These are phyloP conservation scores for Peucedramus taeniatus DNA, from an alignment of 2,113 vertebrate species.

Conservation along the genomic window DNA sequence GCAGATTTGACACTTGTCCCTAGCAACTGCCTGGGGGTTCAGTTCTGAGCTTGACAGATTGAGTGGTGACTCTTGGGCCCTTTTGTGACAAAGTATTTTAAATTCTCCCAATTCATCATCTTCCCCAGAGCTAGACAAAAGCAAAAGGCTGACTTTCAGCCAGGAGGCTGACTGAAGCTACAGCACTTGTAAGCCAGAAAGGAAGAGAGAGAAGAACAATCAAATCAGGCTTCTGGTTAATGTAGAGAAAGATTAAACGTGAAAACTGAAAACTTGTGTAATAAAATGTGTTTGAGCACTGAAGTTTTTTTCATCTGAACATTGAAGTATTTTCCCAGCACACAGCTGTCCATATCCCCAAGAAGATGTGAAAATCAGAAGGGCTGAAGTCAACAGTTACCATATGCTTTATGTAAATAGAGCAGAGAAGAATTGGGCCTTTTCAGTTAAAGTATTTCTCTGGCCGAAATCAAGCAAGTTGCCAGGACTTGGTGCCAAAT, in stretches of 20 bases:
- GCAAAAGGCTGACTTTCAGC: background rate
- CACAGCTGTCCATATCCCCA: background rate
- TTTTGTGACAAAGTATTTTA: constrained; percentile 3
- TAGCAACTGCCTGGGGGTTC: background rate
- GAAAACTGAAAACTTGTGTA: background rate
- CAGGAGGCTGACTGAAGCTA: background rate
- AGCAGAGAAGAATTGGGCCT: background rate
- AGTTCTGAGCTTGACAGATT: background rate
- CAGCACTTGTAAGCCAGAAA: background rate
- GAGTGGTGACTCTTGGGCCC: background rate
- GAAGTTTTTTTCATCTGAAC: background rate
- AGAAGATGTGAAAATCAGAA: background rate
- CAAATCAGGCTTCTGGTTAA: background rate
- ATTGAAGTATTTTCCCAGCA: background rate
- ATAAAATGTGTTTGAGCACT: background rate
- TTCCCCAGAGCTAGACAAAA: background rate
- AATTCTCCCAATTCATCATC: background rate
- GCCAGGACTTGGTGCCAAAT: constrained; percentile 12
- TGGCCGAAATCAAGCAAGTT: background rate
- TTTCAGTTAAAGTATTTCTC: background rate
- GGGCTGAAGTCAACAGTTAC: background rate
- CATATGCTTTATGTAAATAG: background rate
- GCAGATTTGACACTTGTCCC: background rate
- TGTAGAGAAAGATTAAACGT: background rate
- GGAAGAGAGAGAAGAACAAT: background rate